phyloP scores from a whole-genome alignment of 2,113 vertebrate species.

The Megaptera novaeangliae region DNA sequence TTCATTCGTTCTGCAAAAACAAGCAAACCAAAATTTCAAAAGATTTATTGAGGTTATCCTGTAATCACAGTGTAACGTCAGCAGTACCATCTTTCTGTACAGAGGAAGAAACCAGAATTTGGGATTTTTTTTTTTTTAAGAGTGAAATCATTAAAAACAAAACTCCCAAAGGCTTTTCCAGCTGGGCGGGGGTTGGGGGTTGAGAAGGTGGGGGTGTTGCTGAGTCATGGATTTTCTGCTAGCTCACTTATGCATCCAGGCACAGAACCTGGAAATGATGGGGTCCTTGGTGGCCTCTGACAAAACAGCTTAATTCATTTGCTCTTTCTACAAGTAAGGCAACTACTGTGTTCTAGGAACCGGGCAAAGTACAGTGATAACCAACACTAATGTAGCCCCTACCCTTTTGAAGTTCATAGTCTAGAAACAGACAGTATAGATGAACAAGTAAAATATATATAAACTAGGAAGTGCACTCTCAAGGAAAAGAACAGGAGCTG shows the following conservation, averaged over 20 bases:
- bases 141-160: not conserved
- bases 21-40: not conserved
- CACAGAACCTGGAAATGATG: not conserved
- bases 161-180: not conserved
- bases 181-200: too few species aligned
- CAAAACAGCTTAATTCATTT: not conserved
- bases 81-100: not conserved
- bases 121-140: not conserved
- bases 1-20: not conserved
- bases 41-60: not conserved
- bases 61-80: not conserved
- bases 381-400: not conserved
- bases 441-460: not conserved
- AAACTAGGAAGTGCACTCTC: not conserved
- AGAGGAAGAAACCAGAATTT: not conserved
- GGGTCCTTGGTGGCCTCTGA: not conserved
- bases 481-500: not conserved
- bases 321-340: not conserved
- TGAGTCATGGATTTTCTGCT: not conserved
- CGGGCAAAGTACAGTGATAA: not conserved
- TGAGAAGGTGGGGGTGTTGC: not conserved
- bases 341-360: not conserved
- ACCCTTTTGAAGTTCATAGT: not conserved
- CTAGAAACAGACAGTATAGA: not conserved
- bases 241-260: not conserved